Evolutionary conservation across 2,113 vertebrate species (phyloP).

Genomic region (Trichechus manatus): DNA sequence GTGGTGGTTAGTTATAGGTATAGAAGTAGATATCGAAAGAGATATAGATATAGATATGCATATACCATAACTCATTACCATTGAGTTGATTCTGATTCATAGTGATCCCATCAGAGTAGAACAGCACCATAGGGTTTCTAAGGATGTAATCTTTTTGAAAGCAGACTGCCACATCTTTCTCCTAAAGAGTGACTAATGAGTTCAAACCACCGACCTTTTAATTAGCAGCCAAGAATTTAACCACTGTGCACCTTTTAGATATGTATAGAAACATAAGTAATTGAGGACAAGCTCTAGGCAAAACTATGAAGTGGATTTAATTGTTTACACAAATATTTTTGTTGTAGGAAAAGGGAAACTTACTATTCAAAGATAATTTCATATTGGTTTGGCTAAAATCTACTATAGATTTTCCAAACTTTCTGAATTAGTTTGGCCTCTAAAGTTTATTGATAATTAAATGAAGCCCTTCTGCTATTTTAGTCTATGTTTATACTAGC

Average conservation of each 20-base stretch:
- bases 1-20: too few species aligned
- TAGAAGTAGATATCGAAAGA: too few species aligned
- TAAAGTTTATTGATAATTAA: background rate
- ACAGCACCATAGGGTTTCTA: background rate
- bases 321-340: background rate
- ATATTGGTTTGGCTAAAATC: background rate
- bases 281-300: background rate
- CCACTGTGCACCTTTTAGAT: background rate
- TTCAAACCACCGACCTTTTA: background rate
- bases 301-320: background rate
- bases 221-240: background rate
- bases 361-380: background rate
- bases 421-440: background rate
- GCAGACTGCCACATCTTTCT: too few species aligned
- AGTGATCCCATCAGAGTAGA: background rate
- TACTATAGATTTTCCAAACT: background rate
- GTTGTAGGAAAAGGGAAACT: background rate
- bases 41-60: too few species aligned
- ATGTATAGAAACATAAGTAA: background rate
- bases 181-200: background rate
- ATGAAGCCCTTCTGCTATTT: background rate
- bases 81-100: background rate
- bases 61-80: background rate
- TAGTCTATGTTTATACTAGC: background rate
- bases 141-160: background rate